Conservation (phyloP, 2,113 vertebrate genomes). For the Archilochus colubris region DNA sequence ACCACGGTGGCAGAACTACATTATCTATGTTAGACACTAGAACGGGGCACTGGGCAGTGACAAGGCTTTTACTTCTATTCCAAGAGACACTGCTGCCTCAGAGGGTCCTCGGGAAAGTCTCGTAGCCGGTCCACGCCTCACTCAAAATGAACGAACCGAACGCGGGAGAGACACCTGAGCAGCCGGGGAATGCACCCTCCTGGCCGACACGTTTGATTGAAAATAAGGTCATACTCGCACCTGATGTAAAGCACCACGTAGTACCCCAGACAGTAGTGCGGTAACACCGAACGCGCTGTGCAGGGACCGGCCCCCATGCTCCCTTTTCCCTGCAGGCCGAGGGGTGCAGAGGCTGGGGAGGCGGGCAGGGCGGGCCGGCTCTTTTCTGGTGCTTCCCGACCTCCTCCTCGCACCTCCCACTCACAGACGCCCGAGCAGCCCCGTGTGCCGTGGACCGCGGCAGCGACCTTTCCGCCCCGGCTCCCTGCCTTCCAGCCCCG, state of each 20-base stretch:
- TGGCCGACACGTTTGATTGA: accelerated
- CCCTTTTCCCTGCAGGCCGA: too few species aligned
- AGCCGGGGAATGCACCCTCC: background rate
- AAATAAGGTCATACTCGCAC: accelerated
- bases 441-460: background rate
- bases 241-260: background rate
- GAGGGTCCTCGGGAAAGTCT: background rate
- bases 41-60: background rate
- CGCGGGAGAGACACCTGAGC: background rate
- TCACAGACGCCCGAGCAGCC: background rate
- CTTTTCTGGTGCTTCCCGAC: background rate
- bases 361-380: accelerated
- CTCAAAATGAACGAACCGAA: background rate
- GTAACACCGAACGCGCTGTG: accelerated
- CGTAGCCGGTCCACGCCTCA: accelerated
- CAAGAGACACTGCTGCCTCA: background rate
- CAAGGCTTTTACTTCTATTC: background rate
- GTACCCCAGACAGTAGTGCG: background rate
- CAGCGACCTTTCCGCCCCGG: too few species aligned
- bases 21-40: background rate
- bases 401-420: background rate
- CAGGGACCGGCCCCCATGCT: accelerated
- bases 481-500: too few species aligned
- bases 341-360: too few species aligned
- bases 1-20: accelerated